phyloP scores from a whole-genome alignment of 2,797 vertebrate genomes.

The Glossophaga mutica region DNA sequence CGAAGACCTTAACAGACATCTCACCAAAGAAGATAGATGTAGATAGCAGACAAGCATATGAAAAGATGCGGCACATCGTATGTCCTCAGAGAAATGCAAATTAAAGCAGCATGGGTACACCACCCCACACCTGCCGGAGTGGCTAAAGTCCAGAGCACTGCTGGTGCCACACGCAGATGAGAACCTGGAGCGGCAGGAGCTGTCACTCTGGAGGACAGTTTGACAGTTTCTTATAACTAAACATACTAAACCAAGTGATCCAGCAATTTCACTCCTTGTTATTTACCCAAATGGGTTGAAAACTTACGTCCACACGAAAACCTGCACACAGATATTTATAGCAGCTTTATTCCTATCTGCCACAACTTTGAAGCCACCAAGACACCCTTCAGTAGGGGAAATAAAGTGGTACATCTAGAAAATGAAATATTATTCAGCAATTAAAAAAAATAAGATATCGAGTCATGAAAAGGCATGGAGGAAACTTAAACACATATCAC shows the following conservation, averaged over 20 bases:
- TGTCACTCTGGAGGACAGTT: not conserved
- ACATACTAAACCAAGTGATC: not conserved
- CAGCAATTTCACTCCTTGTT: not conserved
- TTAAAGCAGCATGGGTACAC: not conserved
- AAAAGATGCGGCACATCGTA: not conserved
- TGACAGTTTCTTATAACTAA: not conserved
- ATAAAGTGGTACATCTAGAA: not conserved
- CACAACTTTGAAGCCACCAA: not conserved
- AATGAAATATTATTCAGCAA: not conserved
- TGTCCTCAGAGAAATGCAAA: not conserved
- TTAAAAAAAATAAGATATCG: not conserved
- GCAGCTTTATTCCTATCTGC: not conserved
- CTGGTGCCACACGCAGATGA: not conserved
- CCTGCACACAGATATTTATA: not conserved
- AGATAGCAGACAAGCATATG: not conserved
- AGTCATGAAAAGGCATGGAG: not conserved
- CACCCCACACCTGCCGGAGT: not conserved
- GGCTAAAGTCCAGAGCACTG: not conserved
- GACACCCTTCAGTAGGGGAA: not conserved
- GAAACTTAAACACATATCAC: not conserved
- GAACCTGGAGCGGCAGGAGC: not conserved
- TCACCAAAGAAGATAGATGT: not conserved
- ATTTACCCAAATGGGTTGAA: not conserved
- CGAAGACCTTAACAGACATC: not conserved
- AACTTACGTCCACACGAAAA: not conserved